Evolutionary conservation across 1,140 invertebrate species (phyloP), one percentile per base, ranked within the genome.

Genomic region (Telenomus remus): DNA sequence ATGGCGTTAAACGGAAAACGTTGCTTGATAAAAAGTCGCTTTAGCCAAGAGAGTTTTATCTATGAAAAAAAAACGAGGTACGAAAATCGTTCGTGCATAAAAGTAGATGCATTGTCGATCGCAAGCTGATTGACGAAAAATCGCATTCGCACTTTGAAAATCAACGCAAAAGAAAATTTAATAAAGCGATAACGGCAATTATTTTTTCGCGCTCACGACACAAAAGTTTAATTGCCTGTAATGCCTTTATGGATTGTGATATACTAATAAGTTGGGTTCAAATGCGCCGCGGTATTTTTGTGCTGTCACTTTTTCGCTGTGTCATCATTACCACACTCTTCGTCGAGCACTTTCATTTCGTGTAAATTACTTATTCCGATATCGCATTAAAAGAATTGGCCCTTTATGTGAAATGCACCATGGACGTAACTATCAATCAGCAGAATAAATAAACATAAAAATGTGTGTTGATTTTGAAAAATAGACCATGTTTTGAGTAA

Each of bases 1-100:
- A 60, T 61, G 56, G 46, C 61, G 71, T 74, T 66, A 74, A 74
- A 56, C 57, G 44, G 70, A 50, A 73, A 64, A 47, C 44, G 39
- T 63, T 60, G 14, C 10, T 66, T 66, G 55, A 73, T 73, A 61
- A 73, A 57, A 61, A 60, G 35, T 34, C 54, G 19, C 33, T 72
- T 61, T 46, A 14, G 8, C 12, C 12, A 8, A 15, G 14, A 27
- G 19, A 27, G 19, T 27, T 64, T 59, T 51, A 35, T 11, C 12
- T 39, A 33, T 60, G 50, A 27, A 27, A 27, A 27, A 27, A 27
- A 27, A n/a, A n/a, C n/a, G n/a, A n/a, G n/a, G n/a, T n/a, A n/a
- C n/a, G n/a, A n/a, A n/a, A 27, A 6, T 27, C 6, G 4, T 59
- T 64, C 49, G 49, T 53, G 60, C 16, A n/a, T 19, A 35, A 34